Conservation (phyloP, 2,888 invertebrate species). For the Tenthredo notha region DNA sequence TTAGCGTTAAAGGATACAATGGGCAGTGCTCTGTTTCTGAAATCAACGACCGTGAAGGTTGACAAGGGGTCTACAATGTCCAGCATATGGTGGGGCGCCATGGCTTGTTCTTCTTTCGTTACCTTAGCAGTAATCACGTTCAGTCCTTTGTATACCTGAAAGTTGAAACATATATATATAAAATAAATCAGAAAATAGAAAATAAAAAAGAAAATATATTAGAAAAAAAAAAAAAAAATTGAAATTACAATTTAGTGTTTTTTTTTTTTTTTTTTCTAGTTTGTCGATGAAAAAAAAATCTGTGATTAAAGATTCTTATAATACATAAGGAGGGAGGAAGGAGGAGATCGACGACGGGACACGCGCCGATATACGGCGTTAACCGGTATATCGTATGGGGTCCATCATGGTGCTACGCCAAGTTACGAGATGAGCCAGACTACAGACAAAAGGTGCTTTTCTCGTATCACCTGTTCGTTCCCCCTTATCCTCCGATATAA, state of each 20-base stretch:
- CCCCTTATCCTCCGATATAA: background rate
- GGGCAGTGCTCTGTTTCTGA: slow-evolving; percentile 88
- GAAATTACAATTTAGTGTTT: too few relatives aligned
- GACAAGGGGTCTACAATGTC: slow-evolving; percentile 91
- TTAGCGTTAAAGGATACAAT: slow-evolving; percentile 87
- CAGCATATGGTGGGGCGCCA: slow-evolving; percentile 92
- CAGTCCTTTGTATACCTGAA: slow-evolving; percentile 94
- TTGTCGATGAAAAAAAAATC: background rate
- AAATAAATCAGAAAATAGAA: background rate
- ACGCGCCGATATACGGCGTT: slow-evolving; percentile 35
- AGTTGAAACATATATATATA: slow-evolving; percentile 83
- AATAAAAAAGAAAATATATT: too few relatives aligned
- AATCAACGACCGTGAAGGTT: slow-evolving; percentile 91
- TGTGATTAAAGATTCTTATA: too few relatives aligned
- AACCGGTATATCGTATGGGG: slow-evolving; percentile 28
- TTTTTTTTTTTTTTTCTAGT: too few relatives aligned
- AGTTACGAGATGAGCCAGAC: slow-evolving; percentile 1
- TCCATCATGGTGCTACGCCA: background rate
- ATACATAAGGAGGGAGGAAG: too few relatives aligned
- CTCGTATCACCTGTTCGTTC: slow-evolving; percentile 44
- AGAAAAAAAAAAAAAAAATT: background rate
- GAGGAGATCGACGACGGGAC: too few relatives aligned
- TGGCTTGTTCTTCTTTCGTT: slow-evolving; percentile 86
- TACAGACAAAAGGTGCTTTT: slow-evolving; percentile 29
- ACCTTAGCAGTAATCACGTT: slow-evolving; percentile 97